Conservation (phyloP, 2,113 vertebrate species). For the Cyprinus carpio region DNA sequence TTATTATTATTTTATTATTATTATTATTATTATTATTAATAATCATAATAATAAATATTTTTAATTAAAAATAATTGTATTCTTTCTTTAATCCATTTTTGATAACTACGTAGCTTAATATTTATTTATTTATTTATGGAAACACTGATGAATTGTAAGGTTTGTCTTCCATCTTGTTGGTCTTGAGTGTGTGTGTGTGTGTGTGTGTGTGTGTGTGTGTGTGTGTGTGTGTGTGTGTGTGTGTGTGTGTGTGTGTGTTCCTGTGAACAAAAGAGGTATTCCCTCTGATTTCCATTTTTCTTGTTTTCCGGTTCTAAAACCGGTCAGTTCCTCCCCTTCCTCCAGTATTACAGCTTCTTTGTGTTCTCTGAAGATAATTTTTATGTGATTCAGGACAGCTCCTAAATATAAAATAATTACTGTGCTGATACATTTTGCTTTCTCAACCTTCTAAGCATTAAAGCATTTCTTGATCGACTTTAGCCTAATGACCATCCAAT, state of each 20-base stretch:
- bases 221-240: not conserved
- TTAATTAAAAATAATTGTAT: no score
- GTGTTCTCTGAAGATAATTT: conserved; percentile 20
- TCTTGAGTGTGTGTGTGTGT: not conserved
- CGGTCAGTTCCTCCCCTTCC: conserved; percentile 6
- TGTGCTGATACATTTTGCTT: not conserved
- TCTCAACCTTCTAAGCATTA: not conserved
- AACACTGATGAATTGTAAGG: not conserved
- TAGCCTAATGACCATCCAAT: not conserved
- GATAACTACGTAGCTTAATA: no score
- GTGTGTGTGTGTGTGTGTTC: not conserved
- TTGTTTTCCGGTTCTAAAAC: conserved; percentile 11
- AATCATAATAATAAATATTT: no score
- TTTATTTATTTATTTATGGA: not conserved
- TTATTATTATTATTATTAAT: no score
- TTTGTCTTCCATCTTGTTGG: not conserved
- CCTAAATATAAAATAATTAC: conserved; percentile 29
- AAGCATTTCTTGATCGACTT: conserved; percentile 26
- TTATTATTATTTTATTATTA: no score
- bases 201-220: not conserved
- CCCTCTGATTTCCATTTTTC: not conserved
- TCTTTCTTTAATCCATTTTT: no score
- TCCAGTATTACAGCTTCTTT: conserved; percentile 8
- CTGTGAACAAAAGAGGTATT: not conserved
- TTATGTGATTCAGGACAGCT: not conserved